These are phyloP conservation scores for Thamnophis elegans DNA, from an alignment of 2,797 vertebrate genomes.

Conservation along the genomic window DNA sequence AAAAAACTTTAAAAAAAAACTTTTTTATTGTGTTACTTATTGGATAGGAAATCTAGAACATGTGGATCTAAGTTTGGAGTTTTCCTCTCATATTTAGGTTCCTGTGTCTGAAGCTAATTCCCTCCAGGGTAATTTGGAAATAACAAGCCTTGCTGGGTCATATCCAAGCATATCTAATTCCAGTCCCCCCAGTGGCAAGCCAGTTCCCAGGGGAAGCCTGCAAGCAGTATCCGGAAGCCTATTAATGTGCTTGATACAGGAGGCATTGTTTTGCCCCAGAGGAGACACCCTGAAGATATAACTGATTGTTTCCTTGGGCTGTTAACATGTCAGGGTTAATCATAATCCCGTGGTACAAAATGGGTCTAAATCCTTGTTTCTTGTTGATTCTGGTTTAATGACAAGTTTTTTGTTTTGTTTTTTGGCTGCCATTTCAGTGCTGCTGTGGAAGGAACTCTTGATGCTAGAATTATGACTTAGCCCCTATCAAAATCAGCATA, in stretches of 20 bases:
- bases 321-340: not conserved
- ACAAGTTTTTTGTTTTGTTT: not conserved
- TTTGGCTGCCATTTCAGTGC: conserved; percentile 9
- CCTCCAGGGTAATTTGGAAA: not conserved
- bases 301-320: not conserved
- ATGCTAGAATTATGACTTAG: conserved; percentile 7
- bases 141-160: not conserved
- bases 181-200: not conserved
- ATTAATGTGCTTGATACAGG: not conserved
- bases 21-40: not conserved
- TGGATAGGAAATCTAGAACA: not conserved
- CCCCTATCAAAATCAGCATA: not conserved
- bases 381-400: conserved; percentile 18
- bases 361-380: not conserved
- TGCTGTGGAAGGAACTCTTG: conserved; percentile 18
- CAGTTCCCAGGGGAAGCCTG: not conserved
- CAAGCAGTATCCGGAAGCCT: not conserved
- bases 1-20: not conserved
- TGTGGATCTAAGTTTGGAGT: not conserved
- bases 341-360: not conserved
- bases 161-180: not conserved
- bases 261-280: not conserved
- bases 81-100: not conserved
- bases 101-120: not conserved
- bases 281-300: not conserved